Evolutionary conservation across 2,113 vertebrate genomes (phyloP).

Genomic region (Salvelinus alpinus): DNA sequence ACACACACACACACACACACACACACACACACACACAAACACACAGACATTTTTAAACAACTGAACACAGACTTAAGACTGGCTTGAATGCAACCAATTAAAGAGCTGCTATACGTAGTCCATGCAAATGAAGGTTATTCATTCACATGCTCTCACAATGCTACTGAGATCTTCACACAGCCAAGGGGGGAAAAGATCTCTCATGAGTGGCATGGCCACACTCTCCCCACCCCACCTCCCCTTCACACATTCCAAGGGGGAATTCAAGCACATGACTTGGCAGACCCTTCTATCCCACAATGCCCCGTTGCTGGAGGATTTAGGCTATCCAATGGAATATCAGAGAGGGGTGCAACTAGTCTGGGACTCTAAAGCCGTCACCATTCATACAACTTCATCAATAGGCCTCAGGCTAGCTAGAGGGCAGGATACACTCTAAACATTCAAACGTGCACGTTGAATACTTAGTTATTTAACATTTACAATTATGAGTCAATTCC

Average conservation of each 20-base stretch:
- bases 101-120: constrained; percentile 43
- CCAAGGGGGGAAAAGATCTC: not conserved
- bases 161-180: constrained; percentile 17
- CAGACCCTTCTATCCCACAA: constrained; percentile 34
- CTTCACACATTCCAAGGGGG: constrained; percentile 34
- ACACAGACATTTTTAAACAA: constrained; percentile 28
- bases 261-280: constrained; percentile 47
- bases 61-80: constrained; percentile 43
- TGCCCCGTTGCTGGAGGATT: constrained; percentile 3
- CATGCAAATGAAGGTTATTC: constrained; percentile 47
- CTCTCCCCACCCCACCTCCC: constrained; percentile 29
- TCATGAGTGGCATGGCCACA: not conserved
- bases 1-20: no score
- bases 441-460: not conserved
- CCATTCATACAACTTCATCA: not conserved
- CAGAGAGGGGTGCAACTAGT: not conserved
- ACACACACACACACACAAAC: no score
- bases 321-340: constrained; percentile 1
- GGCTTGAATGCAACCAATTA: constrained; percentile 55
- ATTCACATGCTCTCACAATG: constrained; percentile 14
- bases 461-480: not conserved
- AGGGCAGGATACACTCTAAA: not conserved
- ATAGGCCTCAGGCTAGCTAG: constrained; percentile 1
- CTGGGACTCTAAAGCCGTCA: not conserved
- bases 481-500: not conserved